These are phyloP conservation scores for Maconellicoccus hirsutus DNA, from an alignment of 1,140 invertebrate genomes.

Conservation along the genomic window DNA sequence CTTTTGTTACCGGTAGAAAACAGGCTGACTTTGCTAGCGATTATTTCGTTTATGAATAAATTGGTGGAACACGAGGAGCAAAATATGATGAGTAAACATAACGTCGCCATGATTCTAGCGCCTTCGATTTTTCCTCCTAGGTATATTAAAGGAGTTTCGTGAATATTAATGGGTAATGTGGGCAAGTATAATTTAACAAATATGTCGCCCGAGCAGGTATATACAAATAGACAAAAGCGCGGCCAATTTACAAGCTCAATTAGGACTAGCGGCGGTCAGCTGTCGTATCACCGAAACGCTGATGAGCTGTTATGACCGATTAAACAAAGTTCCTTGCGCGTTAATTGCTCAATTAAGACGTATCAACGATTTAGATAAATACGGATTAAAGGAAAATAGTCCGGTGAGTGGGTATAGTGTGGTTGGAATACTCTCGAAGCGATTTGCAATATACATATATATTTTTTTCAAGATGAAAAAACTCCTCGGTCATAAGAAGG, in stretches of 20 bases:
- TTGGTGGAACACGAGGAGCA: slow-evolving; percentile 44
- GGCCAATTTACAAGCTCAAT: slow-evolving; percentile 48
- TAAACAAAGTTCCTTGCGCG: slow-evolving; percentile 66
- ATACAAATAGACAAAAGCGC: slow-evolving; percentile 37
- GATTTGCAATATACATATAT: too few species aligned
- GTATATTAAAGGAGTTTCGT: too few species aligned
- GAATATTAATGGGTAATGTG: slow-evolving; percentile 6
- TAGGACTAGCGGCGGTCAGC: slow-evolving; percentile 68
- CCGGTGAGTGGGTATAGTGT: slow-evolving; percentile 31
- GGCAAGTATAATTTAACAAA: neutral
- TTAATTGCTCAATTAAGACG: slow-evolving; percentile 52
- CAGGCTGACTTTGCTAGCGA: slow-evolving; percentile 61
- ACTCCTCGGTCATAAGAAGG: slow-evolving; percentile 33
- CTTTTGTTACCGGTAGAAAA: slow-evolving; percentile 69
- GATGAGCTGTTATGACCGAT: slow-evolving; percentile 53
- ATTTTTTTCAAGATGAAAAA: slow-evolving; percentile 34
- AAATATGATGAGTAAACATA: slow-evolving; percentile 83
- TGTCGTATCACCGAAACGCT: slow-evolving; percentile 67
- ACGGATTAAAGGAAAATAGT: slow-evolving; percentile 37
- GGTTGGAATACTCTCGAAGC: too few species aligned
- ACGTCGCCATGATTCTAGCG: slow-evolving; percentile 85
- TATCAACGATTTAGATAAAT: slow-evolving; percentile 43
- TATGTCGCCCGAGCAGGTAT: slow-evolving; percentile 23
- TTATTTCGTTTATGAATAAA: slow-evolving; percentile 61
- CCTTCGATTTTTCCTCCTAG: slow-evolving; percentile 78